These are phyloP conservation scores for Rhimphoctona megacephalus DNA, from an alignment of 2,888 invertebrate species.

Conservation along the genomic window DNA sequence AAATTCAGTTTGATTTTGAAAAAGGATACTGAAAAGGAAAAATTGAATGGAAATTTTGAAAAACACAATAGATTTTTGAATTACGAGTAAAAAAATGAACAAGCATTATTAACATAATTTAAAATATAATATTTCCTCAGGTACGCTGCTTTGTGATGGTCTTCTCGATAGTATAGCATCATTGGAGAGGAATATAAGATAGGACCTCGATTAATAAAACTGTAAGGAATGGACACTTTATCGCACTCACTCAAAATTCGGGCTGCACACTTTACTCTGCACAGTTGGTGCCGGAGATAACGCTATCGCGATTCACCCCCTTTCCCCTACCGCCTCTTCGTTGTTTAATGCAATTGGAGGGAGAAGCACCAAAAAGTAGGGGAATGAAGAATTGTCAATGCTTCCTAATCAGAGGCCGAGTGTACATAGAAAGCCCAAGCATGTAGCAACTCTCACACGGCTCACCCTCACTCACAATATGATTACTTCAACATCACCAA, in stretches of 20 bases:
- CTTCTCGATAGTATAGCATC: neutral
- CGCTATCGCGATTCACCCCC: neutral
- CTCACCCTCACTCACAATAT: slow-evolving; percentile 54
- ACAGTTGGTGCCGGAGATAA: neutral
- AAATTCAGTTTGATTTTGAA: too few relatives aligned
- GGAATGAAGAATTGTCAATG: neutral
- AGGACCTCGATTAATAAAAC: neutral
- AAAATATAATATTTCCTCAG: neutral
- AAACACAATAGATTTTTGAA: too few relatives aligned
- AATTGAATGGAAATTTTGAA: too few relatives aligned
- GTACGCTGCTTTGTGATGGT: neutral
- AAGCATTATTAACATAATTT: neutral
- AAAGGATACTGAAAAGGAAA: too few relatives aligned
- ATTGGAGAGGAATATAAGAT: neutral
- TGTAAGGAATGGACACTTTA: neutral
- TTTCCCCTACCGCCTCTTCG: too few relatives aligned
- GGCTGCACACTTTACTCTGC: neutral
- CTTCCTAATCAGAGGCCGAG: neutral
- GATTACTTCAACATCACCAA: slow-evolving; percentile 63
- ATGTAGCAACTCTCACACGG: slow-evolving; percentile 39
- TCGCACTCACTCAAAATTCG: neutral
- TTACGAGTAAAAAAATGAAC: neutral
- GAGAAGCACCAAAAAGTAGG: neutral
- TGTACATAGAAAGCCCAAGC: slow-evolving; percentile 24
- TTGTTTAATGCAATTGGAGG: neutral